phyloP scores from a whole-genome alignment of 2,888 invertebrate genomes.

The Ochropleura leucogaster region DNA sequence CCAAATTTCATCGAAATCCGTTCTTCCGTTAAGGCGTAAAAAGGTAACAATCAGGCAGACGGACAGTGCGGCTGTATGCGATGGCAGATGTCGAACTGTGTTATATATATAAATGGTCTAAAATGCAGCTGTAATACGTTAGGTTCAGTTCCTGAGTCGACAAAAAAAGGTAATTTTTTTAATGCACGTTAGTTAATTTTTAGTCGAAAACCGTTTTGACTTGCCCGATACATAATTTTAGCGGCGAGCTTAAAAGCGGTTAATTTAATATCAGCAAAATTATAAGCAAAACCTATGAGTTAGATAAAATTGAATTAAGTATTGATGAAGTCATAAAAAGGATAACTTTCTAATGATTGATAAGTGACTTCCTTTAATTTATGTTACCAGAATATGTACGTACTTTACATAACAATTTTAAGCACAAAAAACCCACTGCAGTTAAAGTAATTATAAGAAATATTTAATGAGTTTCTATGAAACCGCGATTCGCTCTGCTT shows the following conservation, averaged over 20 bases:
- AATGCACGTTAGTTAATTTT: neutral
- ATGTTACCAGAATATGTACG: too few relatives aligned
- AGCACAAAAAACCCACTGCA: too few relatives aligned
- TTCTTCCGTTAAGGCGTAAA: neutral
- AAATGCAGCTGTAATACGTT: constrained; percentile 9
- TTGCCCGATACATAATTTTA: too few relatives aligned
- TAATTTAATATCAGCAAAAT: too few relatives aligned
- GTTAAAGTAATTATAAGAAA: too few relatives aligned
- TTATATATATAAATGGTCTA: constrained; percentile 13
- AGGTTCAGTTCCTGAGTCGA: constrained; percentile 16
- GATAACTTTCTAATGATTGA: too few relatives aligned
- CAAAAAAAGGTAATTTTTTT: constrained; percentile 35
- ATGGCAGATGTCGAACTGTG: constrained; percentile 23
- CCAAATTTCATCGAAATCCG: neutral
- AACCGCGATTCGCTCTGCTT: neutral
- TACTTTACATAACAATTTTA: too few relatives aligned
- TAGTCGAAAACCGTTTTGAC: neutral
- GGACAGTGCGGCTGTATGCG: neutral
- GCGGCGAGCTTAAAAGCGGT: too few relatives aligned
- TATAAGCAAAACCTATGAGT: too few relatives aligned
- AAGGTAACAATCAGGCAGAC: neutral
- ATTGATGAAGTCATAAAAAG: too few relatives aligned
- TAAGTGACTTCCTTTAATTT: too few relatives aligned
- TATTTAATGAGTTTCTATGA: constrained; percentile 26
- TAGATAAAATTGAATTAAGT: too few relatives aligned